These are phyloP conservation scores for Chouioia cunea DNA, from an alignment of 2,888 invertebrate species.

Conservation along the genomic window DNA sequence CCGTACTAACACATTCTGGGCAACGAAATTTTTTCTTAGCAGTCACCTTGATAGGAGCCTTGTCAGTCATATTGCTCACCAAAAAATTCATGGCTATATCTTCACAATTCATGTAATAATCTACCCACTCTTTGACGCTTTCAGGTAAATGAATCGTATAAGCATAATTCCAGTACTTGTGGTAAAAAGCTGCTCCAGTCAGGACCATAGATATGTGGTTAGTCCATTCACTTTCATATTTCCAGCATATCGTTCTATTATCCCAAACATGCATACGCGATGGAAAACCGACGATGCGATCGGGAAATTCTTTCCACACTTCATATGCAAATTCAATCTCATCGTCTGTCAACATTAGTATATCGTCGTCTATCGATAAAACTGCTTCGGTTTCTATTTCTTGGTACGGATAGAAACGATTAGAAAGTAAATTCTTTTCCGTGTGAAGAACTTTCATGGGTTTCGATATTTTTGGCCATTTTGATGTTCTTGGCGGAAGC, in stretches of 20 bases:
- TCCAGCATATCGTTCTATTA: conserved; percentile 86
- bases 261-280: conserved; percentile 96
- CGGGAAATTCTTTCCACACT: conserved; percentile 96
- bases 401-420: conserved; percentile 94
- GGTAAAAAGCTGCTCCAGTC: conserved; percentile 90
- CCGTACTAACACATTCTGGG: conserved; percentile 92
- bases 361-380: conserved; percentile 95
- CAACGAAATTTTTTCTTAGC: conserved; percentile 98
- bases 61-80: conserved; percentile 91
- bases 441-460: conserved; percentile 92
- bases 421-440: conserved; percentile 92
- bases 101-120: conserved; percentile 97
- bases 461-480: conserved; percentile 90
- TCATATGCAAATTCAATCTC: conserved; percentile 95
- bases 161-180: conserved; percentile 96
- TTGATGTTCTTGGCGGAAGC: conserved; percentile 81
- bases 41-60: conserved; percentile 95
- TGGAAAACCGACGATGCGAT: conserved; percentile 95
- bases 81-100: conserved; percentile 99
- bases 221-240: conserved; percentile 97
- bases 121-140: conserved; percentile 89
- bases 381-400: conserved; percentile 98
- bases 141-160: conserved; percentile 91
- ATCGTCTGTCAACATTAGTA: conserved; percentile 94
- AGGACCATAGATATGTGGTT: conserved; percentile 96